Percentiles rank a stretch among this genome's conserved stretches.
phyloP scores from a whole-genome alignment of 2,797 vertebrate species.

The Aeoliscus strigatus region DNA sequence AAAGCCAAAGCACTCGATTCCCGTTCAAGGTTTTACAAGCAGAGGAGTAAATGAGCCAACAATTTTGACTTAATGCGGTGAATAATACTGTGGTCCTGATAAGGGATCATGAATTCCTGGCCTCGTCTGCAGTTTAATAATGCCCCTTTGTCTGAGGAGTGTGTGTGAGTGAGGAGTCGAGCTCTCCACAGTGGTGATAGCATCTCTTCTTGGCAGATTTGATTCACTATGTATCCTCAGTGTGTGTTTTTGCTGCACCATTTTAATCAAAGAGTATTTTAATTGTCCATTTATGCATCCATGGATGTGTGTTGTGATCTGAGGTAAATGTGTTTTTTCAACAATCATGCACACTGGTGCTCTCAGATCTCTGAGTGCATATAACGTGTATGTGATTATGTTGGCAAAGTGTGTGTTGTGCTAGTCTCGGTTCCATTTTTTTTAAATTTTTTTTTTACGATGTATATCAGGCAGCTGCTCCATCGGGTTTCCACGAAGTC shows the following conservation, averaged over 20 bases:
- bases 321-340: slow-evolving; percentile 11
- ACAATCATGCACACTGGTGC: background rate
- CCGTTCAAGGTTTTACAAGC: slow-evolving; percentile 1
- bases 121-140: slow-evolving; percentile 32
- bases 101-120: slow-evolving; percentile 16
- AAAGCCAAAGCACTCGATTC: slow-evolving; percentile 1
- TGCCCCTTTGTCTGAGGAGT: slow-evolving; percentile 29
- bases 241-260: slow-evolving; percentile 8
- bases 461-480: slow-evolving; percentile 56
- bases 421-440: slow-evolving; percentile 30
- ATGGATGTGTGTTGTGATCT: slow-evolving; percentile 9
- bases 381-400: slow-evolving; percentile 35
- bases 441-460: slow-evolving; percentile 54
- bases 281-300: slow-evolving; percentile 8
- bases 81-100: slow-evolving; percentile 37
- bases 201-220: slow-evolving; percentile 41
- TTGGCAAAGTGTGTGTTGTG: slow-evolving; percentile 49
- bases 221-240: too few relatives aligned
- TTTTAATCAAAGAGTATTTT: slow-evolving; percentile 13
- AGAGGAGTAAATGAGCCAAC: slow-evolving; percentile 6
- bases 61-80: slow-evolving; percentile 29
- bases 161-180: slow-evolving; percentile 24
- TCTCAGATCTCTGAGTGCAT: slow-evolving; percentile 3
- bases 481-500: slow-evolving; percentile 35
- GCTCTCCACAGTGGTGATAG: slow-evolving; percentile 38